A percentile compares a stretch with the other conserved stretches of the same genome.
Conservation (phyloP, 1,140 invertebrate genomes). For the Heliconius congener region DNA sequence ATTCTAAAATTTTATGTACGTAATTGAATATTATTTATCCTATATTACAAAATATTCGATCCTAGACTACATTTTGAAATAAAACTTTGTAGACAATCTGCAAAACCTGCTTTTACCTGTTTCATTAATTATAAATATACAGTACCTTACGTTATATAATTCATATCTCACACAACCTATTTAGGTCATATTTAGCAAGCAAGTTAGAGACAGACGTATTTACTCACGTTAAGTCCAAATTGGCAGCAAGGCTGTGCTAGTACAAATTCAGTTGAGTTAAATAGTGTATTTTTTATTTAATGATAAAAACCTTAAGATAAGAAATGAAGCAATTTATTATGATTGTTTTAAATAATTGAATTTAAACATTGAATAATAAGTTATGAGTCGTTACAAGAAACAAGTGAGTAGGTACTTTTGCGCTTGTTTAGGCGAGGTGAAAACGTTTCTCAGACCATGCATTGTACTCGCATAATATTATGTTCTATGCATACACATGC, state of each 20-base stretch:
- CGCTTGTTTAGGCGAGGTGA: background rate
- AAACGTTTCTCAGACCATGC: conserved; percentile 12
- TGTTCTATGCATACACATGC: background rate
- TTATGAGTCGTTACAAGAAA: background rate
- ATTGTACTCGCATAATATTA: conserved; percentile 10
- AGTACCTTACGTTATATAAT: background rate
- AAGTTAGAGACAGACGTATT: conserved; percentile 7
- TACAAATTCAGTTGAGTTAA: background rate
- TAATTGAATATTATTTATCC: background rate
- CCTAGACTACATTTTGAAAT: background rate
- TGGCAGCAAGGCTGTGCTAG: conserved; percentile 15
- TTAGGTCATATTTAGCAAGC: conserved; percentile 21
- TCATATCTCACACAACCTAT: background rate
- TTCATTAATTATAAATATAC: background rate
- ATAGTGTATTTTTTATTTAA: background rate
- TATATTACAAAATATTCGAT: background rate
- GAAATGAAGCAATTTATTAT: background rate
- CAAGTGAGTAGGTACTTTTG: background rate
- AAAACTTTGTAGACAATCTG: background rate
- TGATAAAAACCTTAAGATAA: background rate
- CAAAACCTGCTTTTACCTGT: background rate
- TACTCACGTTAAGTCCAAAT: conserved; percentile 22
- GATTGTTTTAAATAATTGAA: background rate
- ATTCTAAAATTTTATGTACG: background rate
- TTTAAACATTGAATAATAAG: background rate